Percentiles rank a stretch among this genome's conserved stretches.
Evolutionary conservation across 2,113 vertebrate species (phyloP).

Genomic region (Gadus chalcogrammus): DNA sequence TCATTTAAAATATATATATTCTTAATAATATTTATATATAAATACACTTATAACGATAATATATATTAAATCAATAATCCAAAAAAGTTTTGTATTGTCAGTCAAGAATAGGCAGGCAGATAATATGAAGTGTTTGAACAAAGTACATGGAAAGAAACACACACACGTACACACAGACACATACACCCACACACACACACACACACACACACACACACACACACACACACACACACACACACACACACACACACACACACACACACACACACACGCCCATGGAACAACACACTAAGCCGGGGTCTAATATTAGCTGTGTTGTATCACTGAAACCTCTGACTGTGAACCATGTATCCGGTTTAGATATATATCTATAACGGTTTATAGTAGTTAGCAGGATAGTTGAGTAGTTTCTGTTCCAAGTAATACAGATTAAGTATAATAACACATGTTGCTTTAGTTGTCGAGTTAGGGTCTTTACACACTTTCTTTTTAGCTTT

Average conservation of each 20-base stretch:
- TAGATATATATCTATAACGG: neutral
- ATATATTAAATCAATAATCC: no score
- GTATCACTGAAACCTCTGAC: conserved; percentile 55
- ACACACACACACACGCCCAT: conserved; percentile 32
- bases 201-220: neutral
- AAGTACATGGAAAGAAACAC: conserved; percentile 9
- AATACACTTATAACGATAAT: no score
- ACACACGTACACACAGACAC: no score
- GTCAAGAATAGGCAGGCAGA: neutral
- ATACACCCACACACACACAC: conserved; percentile 10
- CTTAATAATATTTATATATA: no score
- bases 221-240: conserved; percentile 8
- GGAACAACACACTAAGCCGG: conserved; percentile 51
- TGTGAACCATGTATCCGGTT: conserved; percentile 33
- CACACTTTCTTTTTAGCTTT: no score
- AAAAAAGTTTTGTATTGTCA: neutral
- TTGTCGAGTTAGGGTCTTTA: no score
- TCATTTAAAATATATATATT: neutral
- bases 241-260: neutral
- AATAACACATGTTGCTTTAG: no score
- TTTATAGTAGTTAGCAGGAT: no score
- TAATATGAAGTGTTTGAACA: neutral
- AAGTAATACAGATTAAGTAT: no score
- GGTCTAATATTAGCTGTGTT: conserved; percentile 58
- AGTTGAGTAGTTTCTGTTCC: no score